A percentile compares a stretch with the other conserved stretches of the same genome.
phyloP scores from a whole-genome alignment of 2,113 vertebrate species.

The Stigmatopora nigra region DNA sequence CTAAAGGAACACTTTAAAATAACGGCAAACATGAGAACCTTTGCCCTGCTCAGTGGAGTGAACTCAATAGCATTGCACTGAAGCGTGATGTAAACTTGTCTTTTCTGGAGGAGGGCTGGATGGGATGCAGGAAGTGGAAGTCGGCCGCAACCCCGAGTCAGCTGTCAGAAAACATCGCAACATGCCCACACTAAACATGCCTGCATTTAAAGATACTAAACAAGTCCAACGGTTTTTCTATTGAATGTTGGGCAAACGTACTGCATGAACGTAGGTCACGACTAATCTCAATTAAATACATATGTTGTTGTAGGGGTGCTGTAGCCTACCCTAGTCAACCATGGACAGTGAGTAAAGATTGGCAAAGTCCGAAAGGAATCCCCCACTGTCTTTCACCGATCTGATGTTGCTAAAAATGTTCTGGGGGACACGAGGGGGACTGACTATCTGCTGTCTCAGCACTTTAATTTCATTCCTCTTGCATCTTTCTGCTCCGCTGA shows the following conservation, averaged over 20 bases:
- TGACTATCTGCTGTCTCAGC: neutral
- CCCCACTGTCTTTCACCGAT: constrained; percentile 9
- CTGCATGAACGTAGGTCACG: constrained; percentile 1
- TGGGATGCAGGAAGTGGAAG: constrained; percentile 27
- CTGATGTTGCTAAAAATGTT: constrained; percentile 11
- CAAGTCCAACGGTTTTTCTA: neutral
- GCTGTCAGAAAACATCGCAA: constrained; percentile 20
- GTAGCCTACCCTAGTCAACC: too few species aligned
- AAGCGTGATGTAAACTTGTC: constrained; percentile 41
- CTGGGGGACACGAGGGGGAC: constrained; percentile 1
- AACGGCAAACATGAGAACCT: constrained; percentile 53
- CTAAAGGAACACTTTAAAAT: constrained; percentile 55
- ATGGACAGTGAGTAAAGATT: neutral
- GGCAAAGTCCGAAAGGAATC: constrained; percentile 10
- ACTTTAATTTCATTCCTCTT: constrained; percentile 15
- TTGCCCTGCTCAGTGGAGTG: constrained; percentile 35
- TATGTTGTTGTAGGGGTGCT: too few species aligned
- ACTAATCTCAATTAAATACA: too few species aligned
- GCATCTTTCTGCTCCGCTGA: constrained; percentile 23
- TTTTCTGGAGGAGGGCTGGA: constrained; percentile 12
- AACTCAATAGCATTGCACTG: constrained; percentile 17
- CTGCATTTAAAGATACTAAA: constrained; percentile 16
- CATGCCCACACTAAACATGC: constrained; percentile 18
- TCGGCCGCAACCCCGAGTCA: constrained; percentile 16
- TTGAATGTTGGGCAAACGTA: constrained; percentile 8